These are phyloP conservation scores for Vespertilio murinus DNA, from an alignment of 2,797 vertebrate species.

Conservation along the genomic window DNA sequence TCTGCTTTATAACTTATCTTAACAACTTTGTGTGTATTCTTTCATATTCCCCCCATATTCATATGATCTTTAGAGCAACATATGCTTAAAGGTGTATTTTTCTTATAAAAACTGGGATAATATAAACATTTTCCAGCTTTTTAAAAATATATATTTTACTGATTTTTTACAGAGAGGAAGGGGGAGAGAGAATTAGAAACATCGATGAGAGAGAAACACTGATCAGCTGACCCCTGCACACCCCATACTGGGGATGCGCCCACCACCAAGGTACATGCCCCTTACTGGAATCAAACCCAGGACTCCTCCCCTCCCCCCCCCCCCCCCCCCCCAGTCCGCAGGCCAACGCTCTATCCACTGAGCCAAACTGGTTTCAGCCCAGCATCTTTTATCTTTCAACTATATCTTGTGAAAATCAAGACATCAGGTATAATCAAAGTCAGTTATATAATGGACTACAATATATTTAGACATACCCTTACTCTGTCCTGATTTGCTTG, in stretches of 20 bases:
- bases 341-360: too few relatives aligned
- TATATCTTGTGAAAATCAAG: background rate
- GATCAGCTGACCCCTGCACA: too few relatives aligned
- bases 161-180: too few relatives aligned
- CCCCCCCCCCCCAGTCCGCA: too few relatives aligned
- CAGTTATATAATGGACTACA: background rate
- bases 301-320: too few relatives aligned
- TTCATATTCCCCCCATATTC: background rate
- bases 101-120: constrained; percentile 38
- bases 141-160: too few relatives aligned
- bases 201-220: too few relatives aligned
- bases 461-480: background rate
- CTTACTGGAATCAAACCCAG: too few relatives aligned
- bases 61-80: constrained; percentile 21
- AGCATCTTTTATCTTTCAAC: constrained; percentile 25
- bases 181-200: too few relatives aligned
- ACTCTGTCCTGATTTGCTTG: background rate
- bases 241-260: too few relatives aligned
- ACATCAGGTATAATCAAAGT: background rate
- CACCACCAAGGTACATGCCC: too few relatives aligned
- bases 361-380: too few relatives aligned
- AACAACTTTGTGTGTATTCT: background rate
- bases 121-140: constrained; percentile 8
- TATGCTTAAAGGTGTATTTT: constrained; percentile 31
- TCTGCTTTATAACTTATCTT: constrained; percentile 22